phyloP scores from a whole-genome alignment of 2,888 invertebrate genomes.

The Scaptomyza tumidula region DNA sequence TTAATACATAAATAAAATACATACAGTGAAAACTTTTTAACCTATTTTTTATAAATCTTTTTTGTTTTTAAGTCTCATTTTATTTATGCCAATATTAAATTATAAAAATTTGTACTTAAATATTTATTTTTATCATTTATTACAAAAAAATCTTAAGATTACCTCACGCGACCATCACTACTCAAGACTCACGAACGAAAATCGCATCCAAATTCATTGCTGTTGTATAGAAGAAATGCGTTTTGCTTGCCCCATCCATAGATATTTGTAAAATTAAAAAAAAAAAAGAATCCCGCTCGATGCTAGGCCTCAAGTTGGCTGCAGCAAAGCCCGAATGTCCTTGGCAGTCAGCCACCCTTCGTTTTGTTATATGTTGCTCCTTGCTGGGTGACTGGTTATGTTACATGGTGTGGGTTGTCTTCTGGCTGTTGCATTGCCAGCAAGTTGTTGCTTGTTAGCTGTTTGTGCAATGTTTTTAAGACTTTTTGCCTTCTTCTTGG shows the following conservation, averaged over 20 bases:
- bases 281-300: conserved; percentile 25
- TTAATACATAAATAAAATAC: too few species aligned
- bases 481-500: conserved; percentile 58
- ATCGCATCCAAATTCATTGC: conserved; percentile 43
- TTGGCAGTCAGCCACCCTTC: conserved; percentile 60
- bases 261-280: conserved; percentile 59
- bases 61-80: too few species aligned
- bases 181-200: conserved; percentile 19
- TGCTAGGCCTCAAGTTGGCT: conserved; percentile 58
- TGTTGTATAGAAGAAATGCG: conserved; percentile 53
- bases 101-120: too few species aligned
- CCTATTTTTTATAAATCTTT: too few species aligned
- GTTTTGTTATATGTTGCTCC: not conserved
- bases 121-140: too few species aligned
- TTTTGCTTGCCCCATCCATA: conserved; percentile 43
- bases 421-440: conserved; percentile 68
- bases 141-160: not conserved
- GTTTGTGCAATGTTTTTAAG: conserved; percentile 65
- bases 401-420: conserved; percentile 61
- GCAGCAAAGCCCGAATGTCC: conserved; percentile 57
- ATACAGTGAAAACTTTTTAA: too few species aligned
- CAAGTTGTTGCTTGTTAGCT: conserved; percentile 58
- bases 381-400: not conserved
- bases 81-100: too few species aligned
- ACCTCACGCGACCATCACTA: conserved; percentile 17